A percentile compares a stretch with the other conserved stretches of the same genome.
phyloP scores from a whole-genome alignment of 92 coral and sea anemone genomes.

The Scolanthus callimorphus region DNA sequence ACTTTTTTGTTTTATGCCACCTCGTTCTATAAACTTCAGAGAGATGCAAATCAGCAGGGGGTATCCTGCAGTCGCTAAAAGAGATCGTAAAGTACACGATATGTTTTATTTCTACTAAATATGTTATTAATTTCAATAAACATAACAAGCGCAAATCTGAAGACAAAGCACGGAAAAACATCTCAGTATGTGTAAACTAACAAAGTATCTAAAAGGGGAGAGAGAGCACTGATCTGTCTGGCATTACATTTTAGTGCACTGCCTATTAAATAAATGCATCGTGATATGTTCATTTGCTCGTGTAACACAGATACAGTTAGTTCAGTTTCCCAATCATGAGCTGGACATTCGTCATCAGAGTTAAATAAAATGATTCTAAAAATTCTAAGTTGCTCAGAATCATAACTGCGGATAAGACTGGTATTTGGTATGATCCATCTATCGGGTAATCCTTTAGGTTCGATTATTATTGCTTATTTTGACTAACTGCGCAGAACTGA shows the following conservation, averaged over 20 bases:
- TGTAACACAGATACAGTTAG: constrained; percentile 12
- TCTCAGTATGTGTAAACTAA: background rate
- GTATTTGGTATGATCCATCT: too few species aligned
- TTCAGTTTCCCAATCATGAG: constrained; percentile 21
- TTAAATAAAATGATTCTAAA: constrained; percentile 24
- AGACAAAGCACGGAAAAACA: background rate
- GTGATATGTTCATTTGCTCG: constrained; percentile 12
- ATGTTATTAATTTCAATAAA: background rate
- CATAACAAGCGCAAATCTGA: background rate
- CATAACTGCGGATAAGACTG: constrained; percentile 19
- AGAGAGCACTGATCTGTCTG: background rate
- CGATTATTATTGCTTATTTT: too few species aligned
- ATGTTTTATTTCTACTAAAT: constrained; percentile 14
- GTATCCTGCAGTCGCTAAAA: too few species aligned
- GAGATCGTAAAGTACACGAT: constrained; percentile 4
- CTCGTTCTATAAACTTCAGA: too few species aligned
- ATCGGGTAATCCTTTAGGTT: too few species aligned
- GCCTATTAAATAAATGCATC: constrained; percentile 5
- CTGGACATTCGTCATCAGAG: constrained; percentile 29
- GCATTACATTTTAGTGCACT: constrained; percentile 6
- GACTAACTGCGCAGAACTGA: too few species aligned
- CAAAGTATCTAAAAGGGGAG: background rate
- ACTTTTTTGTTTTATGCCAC: too few species aligned
- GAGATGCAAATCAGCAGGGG: too few species aligned
- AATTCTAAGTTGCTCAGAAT: constrained; percentile 20